These are phyloP conservation scores for Eidolon dupreanum DNA, from an alignment of 2,797 vertebrate genomes.

Conservation along the genomic window DNA sequence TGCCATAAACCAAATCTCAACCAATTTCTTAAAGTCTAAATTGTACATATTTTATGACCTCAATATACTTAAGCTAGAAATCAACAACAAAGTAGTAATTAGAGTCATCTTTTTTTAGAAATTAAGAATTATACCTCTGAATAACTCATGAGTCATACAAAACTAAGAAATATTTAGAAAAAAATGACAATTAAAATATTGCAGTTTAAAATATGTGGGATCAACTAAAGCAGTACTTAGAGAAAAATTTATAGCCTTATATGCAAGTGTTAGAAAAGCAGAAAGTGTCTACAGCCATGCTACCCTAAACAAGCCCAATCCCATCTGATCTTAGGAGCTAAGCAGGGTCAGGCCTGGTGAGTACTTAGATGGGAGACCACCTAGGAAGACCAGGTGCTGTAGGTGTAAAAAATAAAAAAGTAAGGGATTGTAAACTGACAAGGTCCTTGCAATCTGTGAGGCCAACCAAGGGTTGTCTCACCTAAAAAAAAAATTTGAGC, in stretches of 20 bases:
- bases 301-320: too few relatives aligned
- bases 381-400: too few relatives aligned
- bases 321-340: too few relatives aligned
- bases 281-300: neutral
- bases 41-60: neutral
- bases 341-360: too few relatives aligned
- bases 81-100: neutral
- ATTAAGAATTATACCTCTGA: conserved; percentile 4
- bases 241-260: neutral
- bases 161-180: neutral
- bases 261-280: neutral
- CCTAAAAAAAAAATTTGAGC: too few relatives aligned
- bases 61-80: conserved; percentile 23
- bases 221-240: neutral
- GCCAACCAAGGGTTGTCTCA: too few relatives aligned
- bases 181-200: neutral
- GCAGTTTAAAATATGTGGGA: neutral
- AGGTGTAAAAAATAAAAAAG: too few relatives aligned
- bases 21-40: neutral
- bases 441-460: too few relatives aligned
- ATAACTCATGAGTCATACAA: neutral
- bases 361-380: too few relatives aligned
- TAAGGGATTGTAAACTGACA: too few relatives aligned
- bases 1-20: neutral
- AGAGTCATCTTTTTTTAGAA: neutral